Evolutionary conservation across 2,113 vertebrate species (phyloP).

Genomic region (Poicephalus meyeri): DNA sequence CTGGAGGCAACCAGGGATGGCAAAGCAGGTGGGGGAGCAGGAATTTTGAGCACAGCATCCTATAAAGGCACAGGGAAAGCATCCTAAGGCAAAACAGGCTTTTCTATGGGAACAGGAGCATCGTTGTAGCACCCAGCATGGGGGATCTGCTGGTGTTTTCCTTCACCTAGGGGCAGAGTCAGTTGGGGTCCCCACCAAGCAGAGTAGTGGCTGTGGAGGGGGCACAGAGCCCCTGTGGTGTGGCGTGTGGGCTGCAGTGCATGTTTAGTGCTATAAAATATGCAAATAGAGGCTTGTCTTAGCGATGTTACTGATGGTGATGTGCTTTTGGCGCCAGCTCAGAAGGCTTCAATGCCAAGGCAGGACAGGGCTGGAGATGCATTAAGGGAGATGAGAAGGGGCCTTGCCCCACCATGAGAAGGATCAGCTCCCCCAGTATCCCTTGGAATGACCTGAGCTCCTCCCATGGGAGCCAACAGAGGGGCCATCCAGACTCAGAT

Average conservation of each 20-base stretch:
- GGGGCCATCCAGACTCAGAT: not conserved
- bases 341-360: not conserved
- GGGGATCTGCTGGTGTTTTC: not conserved
- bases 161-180: not conserved
- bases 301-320: not conserved
- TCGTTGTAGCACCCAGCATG: not conserved
- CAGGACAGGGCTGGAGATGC: not conserved
- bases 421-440: not conserved
- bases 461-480: not conserved
- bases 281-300: constrained; percentile 22
- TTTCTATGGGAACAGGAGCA: not conserved
- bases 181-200: not conserved
- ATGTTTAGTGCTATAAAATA: constrained; percentile 18
- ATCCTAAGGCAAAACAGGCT: not conserved
- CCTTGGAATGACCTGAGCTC: not conserved
- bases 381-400: not conserved
- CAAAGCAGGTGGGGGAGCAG: not conserved
- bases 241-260: not conserved
- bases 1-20: not conserved
- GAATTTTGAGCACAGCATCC: not conserved
- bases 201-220: not conserved
- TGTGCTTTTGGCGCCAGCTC: not conserved
- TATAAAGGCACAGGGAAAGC: not conserved
- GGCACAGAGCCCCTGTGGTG: not conserved
- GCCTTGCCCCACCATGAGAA: not conserved